Evolutionary conservation across 2,113 vertebrate genomes (phyloP).

Genomic region (Nettapus auritus): DNA sequence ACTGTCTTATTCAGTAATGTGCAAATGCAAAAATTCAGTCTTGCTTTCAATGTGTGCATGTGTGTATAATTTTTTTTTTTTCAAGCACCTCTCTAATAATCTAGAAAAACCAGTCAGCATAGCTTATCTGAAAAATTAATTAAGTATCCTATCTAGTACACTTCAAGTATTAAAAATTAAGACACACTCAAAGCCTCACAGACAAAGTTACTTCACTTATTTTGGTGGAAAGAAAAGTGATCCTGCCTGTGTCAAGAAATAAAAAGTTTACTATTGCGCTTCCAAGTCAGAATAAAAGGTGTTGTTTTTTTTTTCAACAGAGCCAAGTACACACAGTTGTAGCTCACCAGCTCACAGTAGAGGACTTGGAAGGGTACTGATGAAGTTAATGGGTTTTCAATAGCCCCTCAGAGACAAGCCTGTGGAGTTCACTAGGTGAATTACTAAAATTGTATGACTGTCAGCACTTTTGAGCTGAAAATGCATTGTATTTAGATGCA

Average conservation of each 20-base stretch:
- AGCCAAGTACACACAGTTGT: neutral
- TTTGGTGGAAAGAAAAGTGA: neutral
- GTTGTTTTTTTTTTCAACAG: neutral
- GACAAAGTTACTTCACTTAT: neutral
- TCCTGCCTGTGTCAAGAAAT: neutral
- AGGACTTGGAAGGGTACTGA: neutral
- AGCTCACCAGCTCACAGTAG: neutral
- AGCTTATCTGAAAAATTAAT: neutral
- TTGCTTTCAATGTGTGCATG: neutral
- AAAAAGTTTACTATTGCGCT: neutral
- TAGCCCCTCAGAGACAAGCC: neutral
- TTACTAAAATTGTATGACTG: neutral
- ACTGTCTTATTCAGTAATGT: neutral
- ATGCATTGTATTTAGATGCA: neutral
- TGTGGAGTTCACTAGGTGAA: neutral
- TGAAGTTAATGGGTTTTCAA: neutral
- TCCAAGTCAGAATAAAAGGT: neutral
- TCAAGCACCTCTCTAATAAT: neutral
- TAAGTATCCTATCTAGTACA: neutral
- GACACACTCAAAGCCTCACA: neutral
- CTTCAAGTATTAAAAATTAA: neutral
- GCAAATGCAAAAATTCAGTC: neutral
- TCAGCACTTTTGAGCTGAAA: neutral
- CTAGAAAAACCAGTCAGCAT: neutral
- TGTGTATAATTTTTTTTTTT: neutral